Evolutionary conservation across 2,797 vertebrate species (phyloP).

Genomic region (Melanotaenia pygmaea): DNA sequence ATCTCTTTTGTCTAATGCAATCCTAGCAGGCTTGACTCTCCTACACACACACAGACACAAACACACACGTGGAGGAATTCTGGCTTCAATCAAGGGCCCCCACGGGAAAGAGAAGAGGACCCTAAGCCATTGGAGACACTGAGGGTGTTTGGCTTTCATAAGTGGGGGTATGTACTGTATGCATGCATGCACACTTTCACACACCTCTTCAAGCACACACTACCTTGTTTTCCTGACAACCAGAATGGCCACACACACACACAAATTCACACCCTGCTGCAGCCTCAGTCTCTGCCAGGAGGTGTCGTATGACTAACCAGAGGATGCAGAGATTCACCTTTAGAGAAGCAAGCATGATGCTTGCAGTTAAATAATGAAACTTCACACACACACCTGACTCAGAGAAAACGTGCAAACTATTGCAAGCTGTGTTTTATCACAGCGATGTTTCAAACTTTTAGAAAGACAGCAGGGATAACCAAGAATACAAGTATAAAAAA

Average conservation of each 20-base stretch:
- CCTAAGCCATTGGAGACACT: conserved; percentile 77
- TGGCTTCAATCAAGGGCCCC: conserved; percentile 77
- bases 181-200: conserved; percentile 22
- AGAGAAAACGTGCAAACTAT: background rate
- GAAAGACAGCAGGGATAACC: background rate
- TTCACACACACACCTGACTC: conserved; percentile 11
- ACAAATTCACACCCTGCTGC: conserved; percentile 45
- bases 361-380: conserved; percentile 17
- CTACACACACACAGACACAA: conserved; percentile 41
- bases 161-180: conserved; percentile 67
- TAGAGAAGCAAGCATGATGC: background rate
- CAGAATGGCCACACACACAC: conserved; percentile 16
- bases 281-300: conserved; percentile 70
- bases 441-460: background rate
- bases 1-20: conserved; percentile 84
- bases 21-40: conserved; percentile 62
- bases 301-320: conserved; percentile 62
- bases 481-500: conserved; percentile 1
- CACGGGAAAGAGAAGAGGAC: conserved; percentile 72
- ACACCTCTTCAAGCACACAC: conserved; percentile 38
- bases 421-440: background rate
- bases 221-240: conserved; percentile 15
- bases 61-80: conserved; percentile 83
- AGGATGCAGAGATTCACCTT: conserved; percentile 30
- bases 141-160: conserved; percentile 75